A percentile compares a stretch with the other conserved stretches of the same genome.
Conservation (phyloP, 2,888 invertebrate species). For the Nephrotoma flavescens region DNA sequence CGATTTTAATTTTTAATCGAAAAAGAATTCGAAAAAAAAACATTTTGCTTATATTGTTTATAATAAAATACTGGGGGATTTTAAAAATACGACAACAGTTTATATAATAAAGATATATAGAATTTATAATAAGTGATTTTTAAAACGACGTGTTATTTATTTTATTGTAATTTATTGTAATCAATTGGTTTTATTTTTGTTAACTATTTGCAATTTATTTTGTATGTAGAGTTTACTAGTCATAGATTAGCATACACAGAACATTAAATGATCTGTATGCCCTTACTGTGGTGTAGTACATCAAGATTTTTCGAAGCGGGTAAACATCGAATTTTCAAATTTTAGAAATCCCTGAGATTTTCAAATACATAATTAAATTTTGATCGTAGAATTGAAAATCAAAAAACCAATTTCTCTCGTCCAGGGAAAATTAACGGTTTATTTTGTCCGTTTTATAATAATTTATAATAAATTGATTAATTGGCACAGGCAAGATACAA, state of each 20-base stretch:
- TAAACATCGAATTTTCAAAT: too few relatives aligned
- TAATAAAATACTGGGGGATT: not conserved
- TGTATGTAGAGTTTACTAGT: too few relatives aligned
- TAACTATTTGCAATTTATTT: not conserved
- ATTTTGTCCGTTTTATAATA: too few relatives aligned
- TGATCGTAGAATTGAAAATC: too few relatives aligned
- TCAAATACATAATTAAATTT: too few relatives aligned
- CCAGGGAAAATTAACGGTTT: too few relatives aligned
- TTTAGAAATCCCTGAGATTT: too few relatives aligned
- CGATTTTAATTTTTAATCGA: not conserved
- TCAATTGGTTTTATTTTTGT: not conserved
- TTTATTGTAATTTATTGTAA: not conserved
- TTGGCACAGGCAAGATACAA: not conserved
- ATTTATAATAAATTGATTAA: not conserved
- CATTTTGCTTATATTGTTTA: not conserved
- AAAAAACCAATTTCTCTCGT: too few relatives aligned
- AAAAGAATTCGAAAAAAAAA: not conserved
- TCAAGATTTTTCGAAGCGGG: too few relatives aligned
- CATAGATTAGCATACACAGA: too few relatives aligned
- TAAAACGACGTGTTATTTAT: not conserved
- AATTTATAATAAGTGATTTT: not conserved
- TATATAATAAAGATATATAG: not conserved
- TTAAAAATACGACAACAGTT: not conserved
- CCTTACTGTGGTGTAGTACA: too few relatives aligned
- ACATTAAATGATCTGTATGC: too few relatives aligned